These are phyloP conservation scores for Holotrichia oblita DNA, from an alignment of 1,140 invertebrate genomes.

Conservation along the genomic window DNA sequence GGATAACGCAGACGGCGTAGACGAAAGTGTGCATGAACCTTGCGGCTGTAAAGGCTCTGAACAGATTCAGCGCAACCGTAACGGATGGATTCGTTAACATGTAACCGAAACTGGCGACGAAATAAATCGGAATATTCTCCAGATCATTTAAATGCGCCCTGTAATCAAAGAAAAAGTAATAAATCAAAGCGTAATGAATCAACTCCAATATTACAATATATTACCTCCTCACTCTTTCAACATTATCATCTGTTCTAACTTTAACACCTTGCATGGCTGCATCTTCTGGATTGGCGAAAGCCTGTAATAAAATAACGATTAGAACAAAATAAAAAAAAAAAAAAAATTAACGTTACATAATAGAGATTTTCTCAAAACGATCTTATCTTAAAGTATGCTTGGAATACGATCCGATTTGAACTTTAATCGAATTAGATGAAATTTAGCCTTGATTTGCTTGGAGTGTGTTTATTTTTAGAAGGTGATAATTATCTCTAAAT, in stretches of 20 bases:
- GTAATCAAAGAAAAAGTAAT: conserved; percentile 49
- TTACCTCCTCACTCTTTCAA: conserved; percentile 62
- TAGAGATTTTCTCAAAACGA: too few relatives aligned
- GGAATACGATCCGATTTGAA: too few relatives aligned
- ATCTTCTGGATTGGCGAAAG: conserved; percentile 64
- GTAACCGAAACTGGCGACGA: conserved; percentile 71
- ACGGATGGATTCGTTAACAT: conserved; percentile 68
- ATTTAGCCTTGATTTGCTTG: too few relatives aligned
- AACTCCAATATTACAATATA: conserved; percentile 25
- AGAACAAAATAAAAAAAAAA: too few relatives aligned
- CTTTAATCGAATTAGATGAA: too few relatives aligned
- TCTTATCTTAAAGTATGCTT: too few relatives aligned
- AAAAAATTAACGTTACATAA: too few relatives aligned
- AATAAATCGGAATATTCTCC: conserved; percentile 78
- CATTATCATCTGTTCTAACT: conserved; percentile 58
- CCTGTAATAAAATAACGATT: conserved; percentile 53
- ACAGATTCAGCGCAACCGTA: conserved; percentile 65
- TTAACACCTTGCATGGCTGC: conserved; percentile 52
- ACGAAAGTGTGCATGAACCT: conserved; percentile 73
- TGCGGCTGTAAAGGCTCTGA: conserved; percentile 67
- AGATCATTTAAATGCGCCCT: conserved; percentile 79
- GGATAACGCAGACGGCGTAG: conserved; percentile 66
- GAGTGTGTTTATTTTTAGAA: too few relatives aligned
- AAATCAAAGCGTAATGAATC: not conserved
- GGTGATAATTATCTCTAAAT: too few relatives aligned